Base-by-base conservation (phyloP, 2,888 invertebrate species). In the Latheticus oryzae region DNA sequence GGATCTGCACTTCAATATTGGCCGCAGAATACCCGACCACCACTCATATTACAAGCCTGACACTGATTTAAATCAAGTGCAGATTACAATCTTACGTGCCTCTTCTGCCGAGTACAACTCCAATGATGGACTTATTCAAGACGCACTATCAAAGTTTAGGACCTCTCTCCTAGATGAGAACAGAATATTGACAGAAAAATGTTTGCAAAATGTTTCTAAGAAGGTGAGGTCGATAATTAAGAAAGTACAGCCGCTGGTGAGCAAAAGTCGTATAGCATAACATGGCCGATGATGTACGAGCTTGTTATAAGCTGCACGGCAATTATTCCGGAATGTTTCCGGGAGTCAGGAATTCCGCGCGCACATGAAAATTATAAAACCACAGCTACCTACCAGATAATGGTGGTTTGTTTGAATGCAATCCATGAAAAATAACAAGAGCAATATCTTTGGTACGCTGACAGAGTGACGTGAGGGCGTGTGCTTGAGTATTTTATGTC, bases 381-480 rank as follows among this genome's bases (percentile, higher is more conserved):
- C 50, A 19, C 35, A 4, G 11, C 35, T 48, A 40, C 53, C 53
- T 54, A 54, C 53, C 37, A 45, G 53, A 54, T 54, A 54, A 54
- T 54, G 45, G 53, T 45, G 45, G 53, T 43, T 43, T 12, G 26
- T 42, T 42, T 24, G 37, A 33, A 24, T 30, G 23, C 51, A 16
- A 7, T 33, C 37, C 9, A 38, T 35, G 45, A 45, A 54, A 54
- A 54, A 54, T 45, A 45, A 45, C 53, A 43, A 50, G 23, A 45
- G 45, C 43, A 45, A 50, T 56, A 56, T 52, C 51, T 57, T 45
- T 52, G 45, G 43, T 43, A 12, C 30, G 57, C 48, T 58, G 57
- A 53, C 48, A 58, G 65, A 66, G 66, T 69, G 71, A 72, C 70
- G 68, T 58, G 65, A 55, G 65, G 72, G 70, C 70, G 70, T 68